Percentiles rank a stretch among this genome's conserved stretches.
Conservation (phyloP, 2,113 vertebrate species). For the Callionymus lyra region DNA sequence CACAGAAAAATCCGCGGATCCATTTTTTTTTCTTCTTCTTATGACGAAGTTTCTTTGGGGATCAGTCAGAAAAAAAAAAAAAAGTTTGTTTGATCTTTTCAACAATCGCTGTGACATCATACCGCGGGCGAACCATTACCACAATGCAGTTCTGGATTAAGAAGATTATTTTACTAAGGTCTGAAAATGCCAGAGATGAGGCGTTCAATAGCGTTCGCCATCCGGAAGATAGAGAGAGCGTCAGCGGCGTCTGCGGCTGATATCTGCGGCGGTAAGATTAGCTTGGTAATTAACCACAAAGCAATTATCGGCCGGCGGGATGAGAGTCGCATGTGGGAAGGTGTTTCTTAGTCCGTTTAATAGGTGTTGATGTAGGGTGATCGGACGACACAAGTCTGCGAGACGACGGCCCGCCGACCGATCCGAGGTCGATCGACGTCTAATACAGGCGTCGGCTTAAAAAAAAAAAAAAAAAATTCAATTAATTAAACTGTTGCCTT, state of each 20-base stretch:
- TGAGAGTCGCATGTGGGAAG: slow-evolving; percentile 57
- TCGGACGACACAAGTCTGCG: slow-evolving; percentile 46
- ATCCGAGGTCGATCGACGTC: slow-evolving; percentile 40
- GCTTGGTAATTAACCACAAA: slow-evolving; percentile 69
- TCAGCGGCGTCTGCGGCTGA: slow-evolving; percentile 43
- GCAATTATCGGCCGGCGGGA: slow-evolving; percentile 67
- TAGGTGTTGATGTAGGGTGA: slow-evolving; percentile 63
- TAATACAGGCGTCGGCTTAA: slow-evolving; percentile 29
- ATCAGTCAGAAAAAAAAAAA: slow-evolving; percentile 8
- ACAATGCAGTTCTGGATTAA: slow-evolving; percentile 49
- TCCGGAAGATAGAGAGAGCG: slow-evolving; percentile 36
- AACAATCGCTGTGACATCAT: slow-evolving; percentile 43
- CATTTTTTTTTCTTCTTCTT: too few relatives aligned
- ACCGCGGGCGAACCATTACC: slow-evolving; percentile 39
- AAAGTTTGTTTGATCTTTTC: slow-evolving; percentile 28
- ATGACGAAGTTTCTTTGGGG: slow-evolving; percentile 16
- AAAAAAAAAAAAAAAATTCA: slow-evolving; percentile 54
- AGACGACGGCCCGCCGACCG: slow-evolving; percentile 25
- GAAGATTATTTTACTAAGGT: slow-evolving; percentile 49
- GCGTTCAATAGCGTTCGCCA: slow-evolving; percentile 27
- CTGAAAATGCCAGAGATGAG: slow-evolving; percentile 32
- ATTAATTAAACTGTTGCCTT: slow-evolving; percentile 58
- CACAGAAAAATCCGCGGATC: slow-evolving; percentile 5
- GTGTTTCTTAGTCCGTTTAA: slow-evolving; percentile 59
- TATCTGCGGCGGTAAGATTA: slow-evolving; percentile 62